phyloP scores from a whole-genome alignment of 2,888 invertebrate species.

The Drymonia ruficornis region DNA sequence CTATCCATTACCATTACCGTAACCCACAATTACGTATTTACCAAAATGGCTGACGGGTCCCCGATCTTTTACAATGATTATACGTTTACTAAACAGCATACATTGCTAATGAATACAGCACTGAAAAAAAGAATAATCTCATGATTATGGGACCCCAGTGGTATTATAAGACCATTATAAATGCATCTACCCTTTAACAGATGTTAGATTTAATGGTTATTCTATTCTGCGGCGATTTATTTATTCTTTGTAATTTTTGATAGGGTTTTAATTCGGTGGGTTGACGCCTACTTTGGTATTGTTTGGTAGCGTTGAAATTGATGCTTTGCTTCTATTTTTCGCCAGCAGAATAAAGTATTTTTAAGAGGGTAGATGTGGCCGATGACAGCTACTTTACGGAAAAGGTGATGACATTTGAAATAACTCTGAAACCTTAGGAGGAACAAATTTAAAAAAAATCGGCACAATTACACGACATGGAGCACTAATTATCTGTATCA shows the following conservation, averaged over 20 bases:
- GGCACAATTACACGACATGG: too few species aligned
- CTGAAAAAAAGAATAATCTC: conserved; percentile 82
- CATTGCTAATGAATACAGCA: conserved; percentile 73
- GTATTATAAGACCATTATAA: conserved; percentile 80
- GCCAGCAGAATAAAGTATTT: conserved; percentile 11
- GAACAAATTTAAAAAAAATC: too few species aligned
- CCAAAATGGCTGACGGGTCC: conserved; percentile 59
- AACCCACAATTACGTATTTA: conserved; percentile 74
- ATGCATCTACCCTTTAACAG: conserved; percentile 76
- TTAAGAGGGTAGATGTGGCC: too few species aligned
- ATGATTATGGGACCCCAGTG: conserved; percentile 70
- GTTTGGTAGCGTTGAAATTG: conserved; percentile 22
- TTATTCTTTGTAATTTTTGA: conserved; percentile 57
- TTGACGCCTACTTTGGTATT: conserved; percentile 39
- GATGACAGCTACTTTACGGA: too few species aligned
- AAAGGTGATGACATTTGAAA: too few species aligned
- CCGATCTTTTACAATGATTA: conserved; percentile 64
- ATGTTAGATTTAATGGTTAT: conserved; percentile 60
- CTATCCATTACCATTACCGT: conserved; percentile 29
- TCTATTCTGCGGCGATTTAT: conserved; percentile 54
- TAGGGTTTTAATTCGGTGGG: conserved; percentile 56
- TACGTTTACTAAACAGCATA: conserved; percentile 61
- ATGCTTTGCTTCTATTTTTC: conserved; percentile 24
- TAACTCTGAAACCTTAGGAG: too few species aligned
- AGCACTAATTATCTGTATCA: too few species aligned